Base-by-base conservation (phyloP, 1,140 invertebrate species). In the Heliconius hermathena region DNA sequence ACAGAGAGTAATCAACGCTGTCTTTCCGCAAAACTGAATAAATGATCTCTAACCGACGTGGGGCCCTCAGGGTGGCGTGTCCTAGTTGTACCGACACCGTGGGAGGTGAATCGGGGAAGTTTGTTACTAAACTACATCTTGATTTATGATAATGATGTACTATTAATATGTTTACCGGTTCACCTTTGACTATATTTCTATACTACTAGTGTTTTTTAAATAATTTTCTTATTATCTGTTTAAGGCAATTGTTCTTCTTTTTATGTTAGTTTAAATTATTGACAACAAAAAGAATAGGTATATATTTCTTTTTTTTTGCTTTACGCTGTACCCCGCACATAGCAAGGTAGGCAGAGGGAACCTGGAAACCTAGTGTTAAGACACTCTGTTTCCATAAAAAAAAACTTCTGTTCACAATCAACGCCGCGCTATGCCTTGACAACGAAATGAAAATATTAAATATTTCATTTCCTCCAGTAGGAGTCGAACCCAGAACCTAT, bases 1-100 rank as follows among this genome's bases (percentile, higher is more conserved):
- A n/a, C 60, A 49, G 74, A 80, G 70, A 80, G 74, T 76, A 80
- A 80, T 80, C 78, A 80, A 80, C 78, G 70, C 74, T 49, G 78
- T 75, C 78, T 70, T 74, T 54, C 74, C 78, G 52, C 78, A 76
- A 57, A 41, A 60, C 78, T 80, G 78, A 80, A 76, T 80, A 80
- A 80, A 80, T 80, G 78, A 80, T 80, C 38, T 36, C 74, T 60
- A 73, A 80, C 38, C 38, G 57, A 54, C 60, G 22, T 46, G 36
- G 60, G 33, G 26, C 57, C 20, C 60, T 66, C 60, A 29, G 26
- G 60, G 60, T 29, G 26, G 22, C 26, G 22, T 66, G 60, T 66
- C 26, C 60, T 29, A 29, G 60, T 66, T 66, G 22, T 66, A 66
- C 8, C 60, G 26, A 16, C 57, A 66, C 60, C 13, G n/a, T 57